Conservation (phyloP, 2,888 invertebrate species). For the Mesochorus sp. region DNA sequence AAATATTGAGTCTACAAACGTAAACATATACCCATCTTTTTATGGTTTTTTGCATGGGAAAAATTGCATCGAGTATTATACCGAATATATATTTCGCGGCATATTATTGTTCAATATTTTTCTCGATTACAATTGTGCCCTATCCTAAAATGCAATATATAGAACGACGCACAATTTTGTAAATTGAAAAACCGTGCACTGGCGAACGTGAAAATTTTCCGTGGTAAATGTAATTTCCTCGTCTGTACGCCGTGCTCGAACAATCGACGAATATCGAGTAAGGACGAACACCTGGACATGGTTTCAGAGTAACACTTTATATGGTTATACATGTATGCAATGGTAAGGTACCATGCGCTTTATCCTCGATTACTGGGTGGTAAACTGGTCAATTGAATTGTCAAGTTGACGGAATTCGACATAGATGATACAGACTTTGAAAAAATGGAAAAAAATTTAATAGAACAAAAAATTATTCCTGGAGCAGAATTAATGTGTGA, state of each 20-base stretch:
- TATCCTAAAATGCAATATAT: neutral
- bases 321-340: neutral
- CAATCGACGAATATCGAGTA: conserved; percentile 49
- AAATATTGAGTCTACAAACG: too few species aligned
- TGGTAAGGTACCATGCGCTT: neutral
- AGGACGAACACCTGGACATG: conserved; percentile 46
- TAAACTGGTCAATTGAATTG: conserved; percentile 7
- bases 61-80: conserved; percentile 12
- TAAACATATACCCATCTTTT: too few species aligned
- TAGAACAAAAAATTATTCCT: too few species aligned
- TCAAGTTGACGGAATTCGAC: conserved; percentile 1
- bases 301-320: conserved; percentile 37
- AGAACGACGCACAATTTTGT: conserved; percentile 19
- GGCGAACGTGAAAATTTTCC: conserved; percentile 31
- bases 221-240: conserved; percentile 46
- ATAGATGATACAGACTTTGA: too few species aligned
- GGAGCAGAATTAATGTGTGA: too few species aligned
- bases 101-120: conserved; percentile 8
- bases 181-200: conserved; percentile 38
- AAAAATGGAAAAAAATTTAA: too few species aligned
- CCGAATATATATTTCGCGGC: neutral
- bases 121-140: neutral
- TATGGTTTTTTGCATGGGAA: neutral
- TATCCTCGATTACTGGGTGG: neutral
- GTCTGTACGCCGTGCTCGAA: conserved; percentile 14